phyloP scores from a whole-genome alignment of 2,113 vertebrate genomes.

The Festucalex cinctus region DNA sequence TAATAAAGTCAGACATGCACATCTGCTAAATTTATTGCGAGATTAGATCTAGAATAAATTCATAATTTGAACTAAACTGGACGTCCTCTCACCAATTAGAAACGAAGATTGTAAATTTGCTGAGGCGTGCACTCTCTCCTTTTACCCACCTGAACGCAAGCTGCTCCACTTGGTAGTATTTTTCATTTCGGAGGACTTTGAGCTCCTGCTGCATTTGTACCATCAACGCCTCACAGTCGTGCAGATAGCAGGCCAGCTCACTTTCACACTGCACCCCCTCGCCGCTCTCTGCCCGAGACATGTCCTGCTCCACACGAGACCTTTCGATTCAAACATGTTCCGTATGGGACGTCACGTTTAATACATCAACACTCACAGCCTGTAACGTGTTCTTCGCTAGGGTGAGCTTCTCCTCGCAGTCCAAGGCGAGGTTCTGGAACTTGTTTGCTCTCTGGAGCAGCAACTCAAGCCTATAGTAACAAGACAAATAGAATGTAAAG shows the following conservation, averaged over 20 bases:
- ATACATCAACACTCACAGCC: conserved; percentile 78
- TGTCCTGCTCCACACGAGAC: conserved; percentile 72
- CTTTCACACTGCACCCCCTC: conserved; percentile 83
- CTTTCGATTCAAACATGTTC: neutral
- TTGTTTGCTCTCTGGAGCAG: conserved; percentile 95
- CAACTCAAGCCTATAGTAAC: conserved; percentile 80
- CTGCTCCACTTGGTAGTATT: conserved; percentile 95
- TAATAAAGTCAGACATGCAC: no score
- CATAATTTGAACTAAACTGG: no score
- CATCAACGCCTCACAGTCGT: conserved; percentile 87
- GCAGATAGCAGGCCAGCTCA: conserved; percentile 86
- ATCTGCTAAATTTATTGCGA: no score
- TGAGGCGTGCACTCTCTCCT: neutral
- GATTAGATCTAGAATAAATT: no score
- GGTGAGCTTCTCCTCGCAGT: conserved; percentile 96
- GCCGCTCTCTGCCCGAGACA: conserved; percentile 85
- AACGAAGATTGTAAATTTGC: neutral
- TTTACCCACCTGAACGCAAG: conserved; percentile 86
- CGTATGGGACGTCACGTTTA: neutral
- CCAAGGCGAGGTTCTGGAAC: conserved; percentile 93
- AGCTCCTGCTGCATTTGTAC: conserved; percentile 86
- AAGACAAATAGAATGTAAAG: no score
- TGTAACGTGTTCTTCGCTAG: conserved; percentile 94
- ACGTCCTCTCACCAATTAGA: no score
- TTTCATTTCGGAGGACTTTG: conserved; percentile 87